Evolutionary conservation across 2,888 invertebrate species (phyloP), one percentile per base, ranked within the genome.

Genomic region (Mesorhabditis spiculigera): DNA sequence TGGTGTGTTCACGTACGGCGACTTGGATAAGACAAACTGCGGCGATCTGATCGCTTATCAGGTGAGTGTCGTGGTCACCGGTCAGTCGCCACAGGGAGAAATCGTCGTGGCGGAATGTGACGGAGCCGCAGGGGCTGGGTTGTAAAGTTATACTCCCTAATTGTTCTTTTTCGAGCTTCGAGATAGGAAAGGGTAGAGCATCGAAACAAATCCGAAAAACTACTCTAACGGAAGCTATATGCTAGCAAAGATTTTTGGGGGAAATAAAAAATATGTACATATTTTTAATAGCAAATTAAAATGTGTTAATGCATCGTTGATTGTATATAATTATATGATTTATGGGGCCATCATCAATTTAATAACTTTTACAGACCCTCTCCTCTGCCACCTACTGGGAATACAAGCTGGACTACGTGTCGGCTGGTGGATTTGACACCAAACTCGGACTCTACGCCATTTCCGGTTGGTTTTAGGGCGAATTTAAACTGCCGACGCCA

Each of bases 331-430:
- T 28, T 28, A 28, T 28, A 28, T 28, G 28, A 28, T 28, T 28
- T 28, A 28, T 28, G 28, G 28, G 3, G 28, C 28, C 28, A 28
- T 28, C 28, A 28, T 28, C 28, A 28, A 28, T 28, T 28, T 28
- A 28, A 28, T 28, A 28, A 28, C 28, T 28, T 28, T 50, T 50
- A 13, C 58, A 50, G 58, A 10, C 58, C 8, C 58, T 50, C 58
- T 13, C 58, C 8, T n/a, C 8, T 50, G 58, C 58, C 1, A 50
- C 58, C n/a, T 50, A 50, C n/a, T 50, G 58, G 58, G 67, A 72
- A 64, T 75, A 78, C 61, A 72, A 65, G 43, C 61, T 71, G 41
- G 42, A 64, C 28, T 16, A 6, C 13, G 68, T 78, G 44, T 43
- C 45, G 8, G 65, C 69, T 43, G 78, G 73, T 62, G 68, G 58